These are phyloP conservation scores for Drosophila gunungcola DNA, from an alignment of 1,140 invertebrate species.

Conservation along the genomic window DNA sequence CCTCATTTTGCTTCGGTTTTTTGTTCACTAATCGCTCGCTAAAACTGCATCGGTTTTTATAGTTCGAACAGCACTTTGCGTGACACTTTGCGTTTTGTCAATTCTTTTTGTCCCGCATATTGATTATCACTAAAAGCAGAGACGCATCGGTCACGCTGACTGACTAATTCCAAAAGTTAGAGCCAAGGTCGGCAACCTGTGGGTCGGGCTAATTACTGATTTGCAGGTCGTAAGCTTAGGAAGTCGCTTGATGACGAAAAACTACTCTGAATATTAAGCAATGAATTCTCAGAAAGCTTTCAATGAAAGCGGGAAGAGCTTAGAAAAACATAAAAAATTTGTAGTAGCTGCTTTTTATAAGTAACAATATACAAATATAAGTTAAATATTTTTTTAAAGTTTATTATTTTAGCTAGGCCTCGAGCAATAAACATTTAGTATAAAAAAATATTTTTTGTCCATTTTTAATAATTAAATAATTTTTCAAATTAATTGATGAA, in stretches of 20 bases:
- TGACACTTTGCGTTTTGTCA: constrained; percentile 30
- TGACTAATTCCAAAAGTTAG: constrained; percentile 10
- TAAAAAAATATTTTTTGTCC: too few species aligned
- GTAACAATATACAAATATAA: too few species aligned
- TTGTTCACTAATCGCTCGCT: constrained; percentile 29
- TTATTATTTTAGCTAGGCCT: too few species aligned
- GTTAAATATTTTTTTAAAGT: too few species aligned
- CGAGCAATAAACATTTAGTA: too few species aligned
- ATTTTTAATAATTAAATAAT: too few species aligned
- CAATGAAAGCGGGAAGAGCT: neutral
- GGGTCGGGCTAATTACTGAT: constrained; percentile 26
- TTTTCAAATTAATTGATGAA: too few species aligned
- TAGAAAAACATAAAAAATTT: too few species aligned
- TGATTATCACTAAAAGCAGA: constrained; percentile 47
- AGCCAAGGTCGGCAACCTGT: constrained; percentile 26
- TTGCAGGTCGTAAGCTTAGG: neutral
- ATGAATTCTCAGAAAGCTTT: neutral
- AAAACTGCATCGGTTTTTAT: constrained; percentile 37
- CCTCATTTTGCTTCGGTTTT: constrained; percentile 48
- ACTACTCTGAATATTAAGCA: neutral
- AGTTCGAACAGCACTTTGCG: constrained; percentile 27
- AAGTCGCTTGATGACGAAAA: neutral
- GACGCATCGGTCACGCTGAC: constrained; percentile 32
- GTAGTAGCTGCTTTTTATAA: too few species aligned
- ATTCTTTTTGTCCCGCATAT: constrained; percentile 25